Evolutionary conservation across 2,888 invertebrate genomes (phyloP), one percentile per base, ranked within the genome.

Genomic region (Ctenicera cuprea): DNA sequence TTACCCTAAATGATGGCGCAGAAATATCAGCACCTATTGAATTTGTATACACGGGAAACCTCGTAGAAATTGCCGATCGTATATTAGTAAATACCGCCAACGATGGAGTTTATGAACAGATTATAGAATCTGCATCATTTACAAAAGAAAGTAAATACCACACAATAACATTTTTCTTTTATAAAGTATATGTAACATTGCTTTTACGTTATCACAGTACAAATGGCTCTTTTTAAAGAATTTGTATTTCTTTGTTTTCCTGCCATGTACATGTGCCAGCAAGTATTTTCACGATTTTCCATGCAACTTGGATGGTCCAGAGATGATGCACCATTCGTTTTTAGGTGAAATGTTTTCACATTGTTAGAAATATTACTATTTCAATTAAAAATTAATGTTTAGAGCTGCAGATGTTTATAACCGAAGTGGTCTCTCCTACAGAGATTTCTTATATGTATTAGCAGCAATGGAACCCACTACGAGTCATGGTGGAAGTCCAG

Each of bases 381-480:
- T 62, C 8, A n/a, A n/a, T 38, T 12, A 11, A 4, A 12, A 38
- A 2, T 33, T 14, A 11, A 20, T 37, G 61, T 61, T 70, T 76
- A 91, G 91, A 81, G 88, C 91, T 3, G 91, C 91, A 48, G 92
- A 92, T 82, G 78, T 89, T 20, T 85, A 85, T 0, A 84, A 86
- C 4, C 86, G 90, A 64, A 87, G 87, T 14, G 90, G 90, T 1
- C 81, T 92, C 16, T 89, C 90, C 0, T 91, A 89, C 80, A 80
- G 87, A 61, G 92, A 92, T 80, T 85, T 91, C 75, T 81, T 93
- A 76, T 86, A 90, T 76, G 92, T 93, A 82, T 79, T 91, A 30
- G 92, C 93, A 0, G 91, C 92, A 0, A 83, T 92, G 77, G 94
- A 94, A 80, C 92, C 92, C 0, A 83, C 82, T 41, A 93, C 92